Percentiles rank a stretch among this genome's conserved stretches.
Evolutionary conservation across 2,797 vertebrate species (phyloP).

Genomic region (Rhyacichthys aspro): DNA sequence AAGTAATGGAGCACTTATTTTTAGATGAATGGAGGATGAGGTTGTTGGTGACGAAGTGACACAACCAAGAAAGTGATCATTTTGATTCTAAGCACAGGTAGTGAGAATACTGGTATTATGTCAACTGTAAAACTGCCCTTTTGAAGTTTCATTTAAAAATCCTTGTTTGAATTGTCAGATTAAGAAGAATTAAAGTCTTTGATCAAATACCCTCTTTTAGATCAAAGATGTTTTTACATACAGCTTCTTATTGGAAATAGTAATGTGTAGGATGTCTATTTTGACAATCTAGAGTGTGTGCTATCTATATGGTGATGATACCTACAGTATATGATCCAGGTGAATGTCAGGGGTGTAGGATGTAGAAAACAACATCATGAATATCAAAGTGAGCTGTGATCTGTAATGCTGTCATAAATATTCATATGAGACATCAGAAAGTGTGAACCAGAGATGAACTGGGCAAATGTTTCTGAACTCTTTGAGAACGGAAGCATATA

Average conservation of each 20-base stretch:
- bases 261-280: not conserved
- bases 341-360: conserved; percentile 11
- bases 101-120: conserved; percentile 5
- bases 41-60: conserved; percentile 38
- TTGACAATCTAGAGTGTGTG: not conserved
- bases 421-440: conserved; percentile 25
- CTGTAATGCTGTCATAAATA: conserved; percentile 31
- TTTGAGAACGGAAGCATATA: not conserved
- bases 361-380: conserved; percentile 37
- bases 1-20: conserved; percentile 30
- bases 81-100: conserved; percentile 17
- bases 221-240: not conserved
- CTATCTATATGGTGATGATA: conserved; percentile 1
- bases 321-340: conserved; percentile 23
- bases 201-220: conserved; percentile 1
- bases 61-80: conserved; percentile 30
- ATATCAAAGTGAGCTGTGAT: conserved; percentile 50
- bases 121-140: conserved; percentile 6
- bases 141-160: conserved; percentile 13
- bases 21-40: conserved; percentile 35
- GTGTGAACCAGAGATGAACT: conserved; percentile 29
- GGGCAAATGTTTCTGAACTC: conserved; percentile 24
- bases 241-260: too few species aligned
- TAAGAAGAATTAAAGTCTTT: conserved; percentile 3
- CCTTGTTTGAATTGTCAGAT: not conserved